phyloP scores from a whole-genome alignment of 2,113 vertebrate genomes.

The Tragulus kanchil region DNA sequence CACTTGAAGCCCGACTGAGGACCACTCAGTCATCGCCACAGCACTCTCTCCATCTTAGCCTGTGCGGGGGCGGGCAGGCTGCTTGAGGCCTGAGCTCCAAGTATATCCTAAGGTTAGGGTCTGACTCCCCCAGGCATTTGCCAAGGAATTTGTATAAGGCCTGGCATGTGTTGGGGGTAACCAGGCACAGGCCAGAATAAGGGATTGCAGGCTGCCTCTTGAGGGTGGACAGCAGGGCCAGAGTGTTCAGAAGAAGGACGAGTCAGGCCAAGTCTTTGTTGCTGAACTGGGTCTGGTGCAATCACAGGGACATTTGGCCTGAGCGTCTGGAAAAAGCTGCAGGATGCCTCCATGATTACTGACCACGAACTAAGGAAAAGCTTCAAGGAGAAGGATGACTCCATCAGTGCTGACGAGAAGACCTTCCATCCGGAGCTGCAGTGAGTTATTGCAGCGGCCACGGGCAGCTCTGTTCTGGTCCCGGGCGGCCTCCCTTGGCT shows the following conservation, averaged over 20 bases:
- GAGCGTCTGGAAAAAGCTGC: constrained; percentile 62
- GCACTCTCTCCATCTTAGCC: background rate
- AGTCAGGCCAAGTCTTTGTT: background rate
- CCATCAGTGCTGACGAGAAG: fast-evolving
- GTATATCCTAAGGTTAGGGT: background rate
- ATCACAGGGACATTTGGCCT: constrained; percentile 76
- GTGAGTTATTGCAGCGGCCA: constrained; percentile 54
- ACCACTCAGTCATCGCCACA: background rate
- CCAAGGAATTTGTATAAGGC: background rate
- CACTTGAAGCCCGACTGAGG: background rate
- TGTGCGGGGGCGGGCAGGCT: background rate
- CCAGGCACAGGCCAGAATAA: background rate
- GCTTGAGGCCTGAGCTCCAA: background rate
- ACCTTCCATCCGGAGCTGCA: background rate
- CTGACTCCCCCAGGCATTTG: background rate
- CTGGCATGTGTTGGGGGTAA: background rate
- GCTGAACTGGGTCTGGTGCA: constrained; percentile 32
- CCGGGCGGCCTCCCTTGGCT: background rate
- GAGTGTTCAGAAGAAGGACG: background rate
- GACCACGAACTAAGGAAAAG: background rate
- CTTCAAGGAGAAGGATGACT: background rate
- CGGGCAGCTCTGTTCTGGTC: background rate
- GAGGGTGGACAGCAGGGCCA: background rate
- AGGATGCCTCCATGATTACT: background rate
- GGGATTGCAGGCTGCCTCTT: background rate